These are phyloP conservation scores for Caenorhabditis becei DNA, from an alignment of 2,888 invertebrate species.

Conservation along the genomic window DNA sequence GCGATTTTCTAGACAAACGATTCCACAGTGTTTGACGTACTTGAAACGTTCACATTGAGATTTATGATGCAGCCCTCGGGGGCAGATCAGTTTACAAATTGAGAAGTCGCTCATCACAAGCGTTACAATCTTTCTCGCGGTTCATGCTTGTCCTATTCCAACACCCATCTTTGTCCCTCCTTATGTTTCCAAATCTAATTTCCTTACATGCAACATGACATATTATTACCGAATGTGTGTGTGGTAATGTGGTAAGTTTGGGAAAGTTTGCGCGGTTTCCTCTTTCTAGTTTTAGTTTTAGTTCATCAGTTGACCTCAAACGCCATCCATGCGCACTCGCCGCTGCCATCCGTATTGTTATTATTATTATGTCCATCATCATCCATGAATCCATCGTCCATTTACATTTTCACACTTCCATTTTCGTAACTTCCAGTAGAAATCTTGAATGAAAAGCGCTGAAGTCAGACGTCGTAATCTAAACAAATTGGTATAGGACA, in stretches of 20 bases:
- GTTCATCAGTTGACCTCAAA: slow-evolving; percentile 46
- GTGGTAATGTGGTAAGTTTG: not conserved
- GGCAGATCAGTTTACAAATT: slow-evolving; percentile 12
- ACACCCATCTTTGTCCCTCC: not conserved
- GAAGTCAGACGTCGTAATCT: slow-evolving; percentile 39
- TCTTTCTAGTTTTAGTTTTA: slow-evolving; percentile 1
- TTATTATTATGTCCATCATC: slow-evolving; percentile 40
- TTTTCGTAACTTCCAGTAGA: not conserved
- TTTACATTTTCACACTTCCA: slow-evolving; percentile 27
- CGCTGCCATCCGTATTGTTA: slow-evolving; percentile 33
- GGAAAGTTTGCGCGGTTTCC: not conserved
- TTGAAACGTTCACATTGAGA: slow-evolving; percentile 33
- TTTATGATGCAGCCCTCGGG: slow-evolving; percentile 32
- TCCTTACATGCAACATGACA: not conserved
- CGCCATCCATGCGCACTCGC: slow-evolving; percentile 46
- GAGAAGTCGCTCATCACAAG: slow-evolving; percentile 5
- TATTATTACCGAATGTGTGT: not conserved
- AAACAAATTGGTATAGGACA: slow-evolving; percentile 54
- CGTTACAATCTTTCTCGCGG: slow-evolving; percentile 3
- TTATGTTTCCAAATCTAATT: not conserved
- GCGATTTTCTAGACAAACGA: slow-evolving; percentile 18
- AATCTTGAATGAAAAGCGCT: slow-evolving; percentile 15
- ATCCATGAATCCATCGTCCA: slow-evolving; percentile 7
- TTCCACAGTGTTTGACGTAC: slow-evolving; percentile 25
- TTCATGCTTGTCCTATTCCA: not conserved